Evolutionary conservation across 2,113 vertebrate species (phyloP), one percentile per base, ranked within the genome.

Genomic region (Bostrychus sinensis): DNA sequence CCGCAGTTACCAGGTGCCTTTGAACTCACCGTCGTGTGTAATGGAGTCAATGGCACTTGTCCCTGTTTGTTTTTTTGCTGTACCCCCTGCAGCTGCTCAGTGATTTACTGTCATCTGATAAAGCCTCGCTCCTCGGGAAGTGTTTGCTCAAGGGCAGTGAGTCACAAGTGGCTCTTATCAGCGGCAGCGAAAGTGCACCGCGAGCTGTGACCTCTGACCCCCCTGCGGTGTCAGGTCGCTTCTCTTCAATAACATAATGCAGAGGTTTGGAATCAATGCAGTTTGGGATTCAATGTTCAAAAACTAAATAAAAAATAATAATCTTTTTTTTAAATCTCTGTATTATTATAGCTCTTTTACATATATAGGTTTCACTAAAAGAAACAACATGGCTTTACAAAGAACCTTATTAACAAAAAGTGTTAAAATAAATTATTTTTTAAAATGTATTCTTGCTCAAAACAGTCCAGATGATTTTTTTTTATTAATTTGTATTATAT

Each of bases 21-120:
- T 20, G 1, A 14, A 1, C 1, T 37, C 17, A 3, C 26, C 45
- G 7, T 36, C 46, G 56, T 22, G 19, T 30, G 6, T 6, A 8
- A 23, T 34, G 7, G 53, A 2, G 37, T 54, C 48, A 37, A 25
- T 2, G 60, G 16, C 70, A 36, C 46, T 67, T 42, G 55, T 58
- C 62, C 5, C 22, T 70, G 78, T 80, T 83, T 80, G 75, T 74
- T 70, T 81, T 71, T 43, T 55, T 0, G 58, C 13, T 43, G 65
- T 42, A n/a, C 62, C 38, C 56, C 60, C 51, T 34, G 69, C 60
- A 58, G 65, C 68, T 62, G 23, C 64, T 14, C 57, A n/a, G 56
- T 77, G 78, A 88, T 91, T 89, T 75, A 84, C 80, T 67, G 70
- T 64, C 72, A 75, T 64, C 58, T 70, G 54, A 77, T 82, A 81